These are phyloP conservation scores for Philereme transversata DNA, from an alignment of 2,888 invertebrate genomes.

Conservation along the genomic window DNA sequence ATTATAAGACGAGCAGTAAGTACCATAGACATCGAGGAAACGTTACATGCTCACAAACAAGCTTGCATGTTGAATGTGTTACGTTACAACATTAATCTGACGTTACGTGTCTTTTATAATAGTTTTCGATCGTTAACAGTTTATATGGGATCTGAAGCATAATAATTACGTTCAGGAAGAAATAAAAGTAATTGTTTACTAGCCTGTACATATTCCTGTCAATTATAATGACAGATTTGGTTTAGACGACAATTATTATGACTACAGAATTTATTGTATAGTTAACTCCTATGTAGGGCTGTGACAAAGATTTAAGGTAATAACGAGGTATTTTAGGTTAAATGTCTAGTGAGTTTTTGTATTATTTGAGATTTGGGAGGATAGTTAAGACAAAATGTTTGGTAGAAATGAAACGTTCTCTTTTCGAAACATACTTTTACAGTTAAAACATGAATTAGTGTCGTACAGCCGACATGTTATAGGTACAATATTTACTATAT, in stretches of 20 bases:
- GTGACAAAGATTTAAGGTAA: constrained; percentile 5
- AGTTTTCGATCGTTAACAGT: constrained; percentile 44
- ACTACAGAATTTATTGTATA: constrained; percentile 5
- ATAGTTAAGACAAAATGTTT: no score
- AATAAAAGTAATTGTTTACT: constrained; percentile 20
- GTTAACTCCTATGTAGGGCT: constrained; percentile 5
- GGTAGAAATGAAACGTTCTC: neutral
- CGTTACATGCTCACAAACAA: constrained; percentile 38
- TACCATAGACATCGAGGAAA: neutral
- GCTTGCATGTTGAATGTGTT: constrained; percentile 50
- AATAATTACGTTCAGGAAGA: constrained; percentile 30
- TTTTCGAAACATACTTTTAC: neutral
- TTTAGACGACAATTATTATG: constrained; percentile 13
- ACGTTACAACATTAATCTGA: constrained; percentile 47
- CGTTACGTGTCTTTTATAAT: constrained; percentile 63
- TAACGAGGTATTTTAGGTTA: no score
- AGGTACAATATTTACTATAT: no score
- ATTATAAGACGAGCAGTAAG: neutral
- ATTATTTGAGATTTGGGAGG: no score
- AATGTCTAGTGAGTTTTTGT: no score
- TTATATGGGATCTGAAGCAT: constrained; percentile 20
- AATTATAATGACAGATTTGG: constrained; percentile 14
- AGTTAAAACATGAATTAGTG: neutral
- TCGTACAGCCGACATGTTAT: no score
- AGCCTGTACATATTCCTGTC: constrained; percentile 13